Conservation (phyloP, 2,113 vertebrate genomes). For the Blennius ocellaris region DNA sequence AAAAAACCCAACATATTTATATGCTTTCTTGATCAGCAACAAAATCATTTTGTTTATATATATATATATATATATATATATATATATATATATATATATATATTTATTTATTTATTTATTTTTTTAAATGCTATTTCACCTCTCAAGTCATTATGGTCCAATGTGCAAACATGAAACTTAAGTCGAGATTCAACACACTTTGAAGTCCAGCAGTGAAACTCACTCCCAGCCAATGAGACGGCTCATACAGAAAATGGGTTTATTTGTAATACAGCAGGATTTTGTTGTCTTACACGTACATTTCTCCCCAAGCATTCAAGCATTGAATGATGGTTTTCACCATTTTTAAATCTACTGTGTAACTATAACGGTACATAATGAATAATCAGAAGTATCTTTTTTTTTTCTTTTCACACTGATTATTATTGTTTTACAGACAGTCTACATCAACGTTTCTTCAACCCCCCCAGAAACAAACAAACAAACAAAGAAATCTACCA, state of each 20-base stretch:
- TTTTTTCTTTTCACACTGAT: slow-evolving; percentile 28
- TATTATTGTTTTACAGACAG: slow-evolving; percentile 69
- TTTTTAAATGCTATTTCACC: too few relatives aligned
- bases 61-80: too few relatives aligned
- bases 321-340: slow-evolving; percentile 45
- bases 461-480: slow-evolving; percentile 40
- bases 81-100: too few relatives aligned
- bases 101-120: too few relatives aligned
- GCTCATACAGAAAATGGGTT: slow-evolving; percentile 75
- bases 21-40: too few relatives aligned
- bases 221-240: slow-evolving; percentile 35
- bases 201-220: neutral
- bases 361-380: slow-evolving; percentile 69
- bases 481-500: slow-evolving; percentile 60
- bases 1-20: too few relatives aligned
- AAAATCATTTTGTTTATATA: too few relatives aligned
- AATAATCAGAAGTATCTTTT: slow-evolving; percentile 34
- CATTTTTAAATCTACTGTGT: slow-evolving; percentile 55
- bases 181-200: neutral
- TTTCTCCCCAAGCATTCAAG: slow-evolving; percentile 57
- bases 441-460: slow-evolving; percentile 67
- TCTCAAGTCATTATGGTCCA: too few relatives aligned
- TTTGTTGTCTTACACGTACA: slow-evolving; percentile 63
- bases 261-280: slow-evolving; percentile 76
- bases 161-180: too few relatives aligned